Base-by-base conservation (phyloP, 1,140 invertebrate species). In the Hesperophylax magnus region DNA sequence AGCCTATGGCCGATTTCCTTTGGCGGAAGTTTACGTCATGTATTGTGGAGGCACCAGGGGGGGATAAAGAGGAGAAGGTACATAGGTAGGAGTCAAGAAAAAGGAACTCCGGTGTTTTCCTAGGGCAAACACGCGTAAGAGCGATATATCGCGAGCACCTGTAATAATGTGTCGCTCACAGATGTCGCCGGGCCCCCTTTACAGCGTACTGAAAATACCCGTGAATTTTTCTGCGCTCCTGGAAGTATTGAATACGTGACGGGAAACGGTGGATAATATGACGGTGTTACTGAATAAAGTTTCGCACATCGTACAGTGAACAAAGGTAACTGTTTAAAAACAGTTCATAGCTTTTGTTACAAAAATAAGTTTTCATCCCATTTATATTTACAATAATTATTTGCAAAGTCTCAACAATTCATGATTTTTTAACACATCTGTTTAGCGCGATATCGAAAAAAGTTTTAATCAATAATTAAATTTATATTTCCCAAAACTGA, bases 111-210 rank as follows among this genome's bases (percentile, higher is more conserved):
- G 31, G n/a, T 71, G 67, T 71, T 71, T 71, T 71, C 67, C 34
- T 22, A 7, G 34, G 31, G 72, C 53, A 72, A 80, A 80, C 81
- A 80, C 82, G 82, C 82, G 79, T 81, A 78, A 75, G 31, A 77
- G 76, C 82, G 75, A 83, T 83, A 83, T 83, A 83, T 83, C 82
- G 82, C 60, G 67, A 71, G 82, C 82, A 83, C 82, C 82, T 83
- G 82, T 83, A 83, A 83, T 83, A 83, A 83, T 79, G 82, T 81
- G 82, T 83, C 82, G 82, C 79, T 79, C 76, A 83, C 82, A 83
- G 82, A 81, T 81, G 82, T 78, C 79, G 79, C 82, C 77, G 47
- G 24, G 31, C 77, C 60, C 71, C 71, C 53, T 74, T 74, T 74
- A 56, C 71, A 54, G 54, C 71, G 47, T 74, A 74, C 71, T 56